These are phyloP conservation scores for Tetanocera ferruginea DNA, from an alignment of 2,888 invertebrate genomes.

Conservation along the genomic window DNA sequence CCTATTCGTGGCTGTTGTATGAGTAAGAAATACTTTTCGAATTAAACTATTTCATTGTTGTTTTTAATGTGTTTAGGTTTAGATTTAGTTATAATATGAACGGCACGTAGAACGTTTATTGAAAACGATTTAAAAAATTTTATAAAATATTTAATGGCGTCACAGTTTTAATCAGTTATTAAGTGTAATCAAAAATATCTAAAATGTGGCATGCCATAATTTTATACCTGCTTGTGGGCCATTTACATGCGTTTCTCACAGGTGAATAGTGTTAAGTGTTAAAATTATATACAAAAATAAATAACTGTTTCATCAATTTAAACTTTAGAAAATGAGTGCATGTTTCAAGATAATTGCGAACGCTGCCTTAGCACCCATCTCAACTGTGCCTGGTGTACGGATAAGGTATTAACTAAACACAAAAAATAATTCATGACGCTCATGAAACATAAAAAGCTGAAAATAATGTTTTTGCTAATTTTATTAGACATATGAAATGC, in stretches of 20 bases:
- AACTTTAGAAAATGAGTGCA: slow-evolving; percentile 60
- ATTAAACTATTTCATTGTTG: slow-evolving; percentile 18
- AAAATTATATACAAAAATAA: neutral
- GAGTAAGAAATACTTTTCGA: neutral
- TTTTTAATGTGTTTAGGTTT: neutral
- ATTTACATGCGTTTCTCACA: neutral
- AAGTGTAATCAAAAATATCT: neutral
- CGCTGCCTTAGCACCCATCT: slow-evolving; percentile 59
- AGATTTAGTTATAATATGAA: neutral
- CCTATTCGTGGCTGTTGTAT: neutral
- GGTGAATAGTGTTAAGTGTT: slow-evolving; percentile 1
- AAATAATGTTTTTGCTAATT: neutral
- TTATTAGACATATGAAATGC: slow-evolving; percentile 55
- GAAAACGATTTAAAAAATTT: too few relatives aligned
- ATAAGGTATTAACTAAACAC: slow-evolving; percentile 58
- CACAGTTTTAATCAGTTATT: too few relatives aligned
- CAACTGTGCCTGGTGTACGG: slow-evolving; percentile 68
- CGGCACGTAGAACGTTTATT: neutral
- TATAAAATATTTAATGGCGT: too few relatives aligned
- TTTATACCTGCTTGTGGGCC: neutral
- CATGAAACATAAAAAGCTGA: neutral
- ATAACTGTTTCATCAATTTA: neutral
- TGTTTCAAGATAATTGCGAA: slow-evolving; percentile 62
- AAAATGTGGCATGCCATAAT: neutral
- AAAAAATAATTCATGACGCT: neutral